A percentile compares a stretch with the other conserved stretches of the same genome.
Conservation (phyloP, 1,140 invertebrate genomes). For the Cylas formicarius region DNA sequence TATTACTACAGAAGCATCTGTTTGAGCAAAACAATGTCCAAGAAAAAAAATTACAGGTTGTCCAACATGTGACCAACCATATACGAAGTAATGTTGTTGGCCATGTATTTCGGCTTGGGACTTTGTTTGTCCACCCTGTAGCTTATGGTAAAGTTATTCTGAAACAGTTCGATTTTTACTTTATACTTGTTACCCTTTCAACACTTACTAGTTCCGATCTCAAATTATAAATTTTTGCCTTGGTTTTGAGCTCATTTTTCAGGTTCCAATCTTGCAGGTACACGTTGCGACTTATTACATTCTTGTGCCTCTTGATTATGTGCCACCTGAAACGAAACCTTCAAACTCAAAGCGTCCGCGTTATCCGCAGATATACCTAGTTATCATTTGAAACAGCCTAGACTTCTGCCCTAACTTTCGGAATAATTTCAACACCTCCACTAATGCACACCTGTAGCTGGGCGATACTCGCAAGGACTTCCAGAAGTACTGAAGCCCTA, state of each 20-base stretch:
- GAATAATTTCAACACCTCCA: constrained; percentile 52
- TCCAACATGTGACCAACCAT: too few relatives aligned
- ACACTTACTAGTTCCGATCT: constrained; percentile 25
- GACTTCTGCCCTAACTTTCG: constrained; percentile 55
- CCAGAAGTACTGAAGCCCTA: constrained; percentile 52
- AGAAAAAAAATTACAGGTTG: too few relatives aligned
- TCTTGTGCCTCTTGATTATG: constrained; percentile 29
- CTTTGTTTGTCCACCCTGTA: too few relatives aligned
- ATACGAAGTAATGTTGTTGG: too few relatives aligned
- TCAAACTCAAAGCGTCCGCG: neutral
- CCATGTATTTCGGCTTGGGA: too few relatives aligned
- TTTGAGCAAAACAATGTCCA: too few relatives aligned
- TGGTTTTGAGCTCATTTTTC: constrained; percentile 36
- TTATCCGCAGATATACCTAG: constrained; percentile 43
- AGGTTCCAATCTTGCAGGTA: constrained; percentile 40
- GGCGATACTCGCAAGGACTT: constrained; percentile 48
- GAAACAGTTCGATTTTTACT: too few relatives aligned
- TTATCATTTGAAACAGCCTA: constrained; percentile 55
- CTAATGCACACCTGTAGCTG: constrained; percentile 47
- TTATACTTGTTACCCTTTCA: too few relatives aligned
- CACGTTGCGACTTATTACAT: constrained; percentile 29
- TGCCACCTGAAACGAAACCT: constrained; percentile 32
- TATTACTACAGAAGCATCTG: too few relatives aligned
- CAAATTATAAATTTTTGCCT: constrained; percentile 36
- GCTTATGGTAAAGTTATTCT: too few relatives aligned